A percentile compares a stretch with the other conserved stretches of the same genome.
Evolutionary conservation across 2,888 invertebrate genomes (phyloP).

Genomic region (Boloria euphrosyne): DNA sequence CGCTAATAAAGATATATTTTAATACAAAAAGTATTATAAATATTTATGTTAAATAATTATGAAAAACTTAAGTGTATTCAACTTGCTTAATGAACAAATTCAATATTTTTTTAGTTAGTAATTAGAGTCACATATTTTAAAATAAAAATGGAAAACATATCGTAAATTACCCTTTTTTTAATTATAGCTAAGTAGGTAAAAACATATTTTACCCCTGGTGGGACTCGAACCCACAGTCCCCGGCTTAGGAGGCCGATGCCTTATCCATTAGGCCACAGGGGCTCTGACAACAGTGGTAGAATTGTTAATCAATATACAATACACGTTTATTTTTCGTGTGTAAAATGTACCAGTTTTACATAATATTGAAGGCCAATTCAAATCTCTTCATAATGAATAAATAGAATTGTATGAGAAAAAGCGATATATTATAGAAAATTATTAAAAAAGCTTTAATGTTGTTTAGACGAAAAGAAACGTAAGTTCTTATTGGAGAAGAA

Average conservation of each 20-base stretch:
- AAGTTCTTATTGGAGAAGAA: slow-evolving; percentile 95
- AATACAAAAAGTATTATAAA: too few species aligned
- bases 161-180: too few species aligned
- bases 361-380: not conserved
- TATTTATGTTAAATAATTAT: too few species aligned
- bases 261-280: slow-evolving; percentile 90
- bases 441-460: not conserved
- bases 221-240: slow-evolving; percentile 90
- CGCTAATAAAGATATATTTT: too few species aligned
- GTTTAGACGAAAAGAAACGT: slow-evolving; percentile 88
- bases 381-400: not conserved
- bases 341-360: too few species aligned
- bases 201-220: slow-evolving; percentile 83
- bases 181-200: not conserved
- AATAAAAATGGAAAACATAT: too few species aligned
- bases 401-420: not conserved
- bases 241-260: slow-evolving; percentile 90
- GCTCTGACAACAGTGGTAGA: slow-evolving; percentile 52
- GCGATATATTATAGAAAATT: not conserved
- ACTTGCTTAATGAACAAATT: too few species aligned
- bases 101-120: too few species aligned
- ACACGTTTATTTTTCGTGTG: too few species aligned
- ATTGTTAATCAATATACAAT: too few species aligned
- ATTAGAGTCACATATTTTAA: too few species aligned
- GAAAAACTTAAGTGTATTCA: too few species aligned